Percentiles rank a stretch among this genome's conserved stretches.
Evolutionary conservation across 1,140 invertebrate species (phyloP).

Genomic region (Asbolus verrucosus): DNA sequence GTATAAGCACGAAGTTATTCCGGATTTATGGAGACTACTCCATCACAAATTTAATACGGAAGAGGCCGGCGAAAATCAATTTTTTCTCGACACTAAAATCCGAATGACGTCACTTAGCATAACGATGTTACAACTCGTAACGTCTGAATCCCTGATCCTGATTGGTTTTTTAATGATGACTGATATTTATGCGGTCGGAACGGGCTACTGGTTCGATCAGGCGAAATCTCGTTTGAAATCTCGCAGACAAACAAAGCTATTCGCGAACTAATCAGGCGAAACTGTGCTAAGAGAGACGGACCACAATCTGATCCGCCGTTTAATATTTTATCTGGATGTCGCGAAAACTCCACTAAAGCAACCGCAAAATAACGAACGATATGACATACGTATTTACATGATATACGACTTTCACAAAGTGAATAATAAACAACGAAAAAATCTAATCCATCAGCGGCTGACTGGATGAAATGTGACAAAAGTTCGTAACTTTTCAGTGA

Average conservation of each 20-base stretch:
- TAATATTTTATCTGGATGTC: constrained; percentile 33
- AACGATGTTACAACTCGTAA: neutral
- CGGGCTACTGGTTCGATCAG: constrained; percentile 2
- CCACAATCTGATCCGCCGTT: constrained; percentile 32
- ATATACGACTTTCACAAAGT: constrained; percentile 44
- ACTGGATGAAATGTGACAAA: constrained; percentile 45
- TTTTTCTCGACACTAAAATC: constrained; percentile 42
- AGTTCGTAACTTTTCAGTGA: constrained; percentile 30
- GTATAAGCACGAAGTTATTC: constrained; percentile 56
- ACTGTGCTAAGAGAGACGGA: constrained; percentile 28
- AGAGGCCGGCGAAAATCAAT: constrained; percentile 42
- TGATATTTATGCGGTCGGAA: constrained; percentile 1
- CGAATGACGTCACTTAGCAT: constrained; percentile 2
- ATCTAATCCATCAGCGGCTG: constrained; percentile 43
- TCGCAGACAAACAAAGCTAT: constrained; percentile 27
- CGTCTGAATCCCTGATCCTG: neutral
- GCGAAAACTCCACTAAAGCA: constrained; percentile 21
- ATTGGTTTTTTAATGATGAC: neutral
- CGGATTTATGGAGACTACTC: constrained; percentile 52
- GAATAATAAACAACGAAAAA: constrained; percentile 46
- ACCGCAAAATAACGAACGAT: constrained; percentile 38
- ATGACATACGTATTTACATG: constrained; percentile 44
- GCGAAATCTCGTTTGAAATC: constrained; percentile 23
- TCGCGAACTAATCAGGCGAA: constrained; percentile 27
- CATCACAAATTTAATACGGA: constrained; percentile 54